Base-by-base conservation (phyloP, 2,113 vertebrate species). In the Corvus moneduloides region DNA sequence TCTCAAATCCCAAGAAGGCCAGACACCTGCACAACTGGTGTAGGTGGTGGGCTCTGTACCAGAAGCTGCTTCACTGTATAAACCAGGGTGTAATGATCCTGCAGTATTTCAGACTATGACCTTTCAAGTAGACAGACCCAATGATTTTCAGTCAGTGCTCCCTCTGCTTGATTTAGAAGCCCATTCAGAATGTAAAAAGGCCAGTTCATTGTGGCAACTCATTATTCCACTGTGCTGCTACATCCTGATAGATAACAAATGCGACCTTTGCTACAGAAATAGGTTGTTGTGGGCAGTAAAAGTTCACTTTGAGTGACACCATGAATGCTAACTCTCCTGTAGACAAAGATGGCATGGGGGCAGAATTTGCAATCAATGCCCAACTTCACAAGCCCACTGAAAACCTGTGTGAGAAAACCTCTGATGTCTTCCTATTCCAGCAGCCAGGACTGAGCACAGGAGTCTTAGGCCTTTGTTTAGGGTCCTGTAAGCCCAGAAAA, bases 71-170 rank as follows among this genome's bases (percentile, higher is more conserved):
- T 82, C 26, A 32, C 88, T 92, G 5, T 56, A 75, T 89, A 89
- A 97, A 97, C 88, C 76, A 82, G 54, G 84, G 30, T 69, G 63
- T 96, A 97, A 97, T 96, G 66, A 94, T 91, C 88, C 77, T 44
- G 72, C 86, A 94, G 92, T 97, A 97, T 95, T 97, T 98, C 95
- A 97, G 87, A 74, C 90, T 48, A 58, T 97, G 94, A 97, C 95
- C 94, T 94, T 97, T 96, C 59, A 41, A 90, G 68, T 8, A 92
- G 94, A 95, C 94, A 98, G 95, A 84, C 59, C 88, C 71, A 87
- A 97, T 96, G 93, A 98, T 98, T 98, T 98, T 93, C 95, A 96
- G 94, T 97, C 93, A 95, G 49, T 97, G 97, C 83, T 97, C 79
- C 93, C 96, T 63, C 80, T 93, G 68, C 79, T 97, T 97, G 93